These are phyloP conservation scores for Halocynthia roretzi DNA, from an alignment of 23 tunicate genomes.

Conservation along the genomic window DNA sequence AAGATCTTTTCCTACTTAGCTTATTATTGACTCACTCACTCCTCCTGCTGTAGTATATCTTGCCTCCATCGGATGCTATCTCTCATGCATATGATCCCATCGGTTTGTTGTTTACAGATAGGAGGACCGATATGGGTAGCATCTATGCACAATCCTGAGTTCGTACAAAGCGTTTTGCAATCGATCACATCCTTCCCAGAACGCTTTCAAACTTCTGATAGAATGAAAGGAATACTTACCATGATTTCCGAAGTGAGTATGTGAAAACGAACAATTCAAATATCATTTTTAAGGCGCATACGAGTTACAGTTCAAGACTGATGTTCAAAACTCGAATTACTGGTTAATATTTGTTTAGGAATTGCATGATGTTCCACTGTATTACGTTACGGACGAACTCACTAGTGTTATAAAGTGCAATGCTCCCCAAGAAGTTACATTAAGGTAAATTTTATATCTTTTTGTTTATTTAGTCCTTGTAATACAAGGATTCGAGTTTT, in stretches of 20 bases:
- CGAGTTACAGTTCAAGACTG: too few relatives aligned
- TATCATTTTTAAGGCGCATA: not conserved
- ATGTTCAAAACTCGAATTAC: too few relatives aligned
- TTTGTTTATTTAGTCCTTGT: too few relatives aligned
- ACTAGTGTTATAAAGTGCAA: conserved; percentile 43
- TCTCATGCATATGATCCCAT: too few relatives aligned
- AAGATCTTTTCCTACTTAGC: too few relatives aligned
- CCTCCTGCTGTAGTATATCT: too few relatives aligned
- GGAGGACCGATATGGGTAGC: conserved; percentile 96
- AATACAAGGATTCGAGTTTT: too few relatives aligned
- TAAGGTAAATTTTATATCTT: conserved; percentile 1
- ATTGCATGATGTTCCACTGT: conserved; percentile 81
- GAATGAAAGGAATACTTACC: conserved; percentile 61
- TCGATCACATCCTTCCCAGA: conserved; percentile 35
- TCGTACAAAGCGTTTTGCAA: conserved; percentile 29
- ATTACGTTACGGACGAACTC: conserved; percentile 72
- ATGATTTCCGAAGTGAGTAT: conserved; percentile 61
- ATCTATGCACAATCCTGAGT: conserved; percentile 50
- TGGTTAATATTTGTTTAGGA: conserved; percentile 36
- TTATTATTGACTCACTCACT: too few relatives aligned
- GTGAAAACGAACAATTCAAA: not conserved
- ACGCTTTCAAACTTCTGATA: conserved; percentile 39
- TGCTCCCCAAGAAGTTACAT: conserved; percentile 30
- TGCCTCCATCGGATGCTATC: too few relatives aligned
- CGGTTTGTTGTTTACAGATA: conserved; percentile 18